phyloP scores from a whole-genome alignment of 2,113 vertebrate genomes.

The Falcunculus frontatus region DNA sequence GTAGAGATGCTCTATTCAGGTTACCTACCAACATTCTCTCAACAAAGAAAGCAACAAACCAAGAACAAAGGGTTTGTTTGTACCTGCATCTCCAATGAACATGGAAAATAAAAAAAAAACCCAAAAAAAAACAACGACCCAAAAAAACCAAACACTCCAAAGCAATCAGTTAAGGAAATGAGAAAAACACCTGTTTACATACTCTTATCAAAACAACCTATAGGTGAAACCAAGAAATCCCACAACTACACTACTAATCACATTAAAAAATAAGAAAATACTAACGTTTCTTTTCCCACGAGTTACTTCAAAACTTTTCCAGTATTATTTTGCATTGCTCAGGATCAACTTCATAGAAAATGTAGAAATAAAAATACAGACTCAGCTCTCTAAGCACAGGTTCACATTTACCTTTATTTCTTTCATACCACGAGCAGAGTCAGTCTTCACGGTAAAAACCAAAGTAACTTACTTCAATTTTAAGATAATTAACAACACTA shows the following conservation, averaged over 20 bases:
- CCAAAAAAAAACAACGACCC: no score
- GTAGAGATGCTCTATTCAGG: neutral
- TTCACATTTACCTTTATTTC: neutral
- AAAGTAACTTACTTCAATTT: neutral
- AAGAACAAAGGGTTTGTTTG: neutral
- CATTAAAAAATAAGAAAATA: neutral
- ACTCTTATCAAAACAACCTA: neutral
- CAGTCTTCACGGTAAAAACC: neutral
- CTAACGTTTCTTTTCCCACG: neutral
- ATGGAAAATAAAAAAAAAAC: neutral
- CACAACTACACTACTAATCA: neutral
- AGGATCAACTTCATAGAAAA: neutral
- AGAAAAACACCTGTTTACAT: neutral
- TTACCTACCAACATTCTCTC: neutral
- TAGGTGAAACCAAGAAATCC: neutral
- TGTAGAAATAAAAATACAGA: neutral
- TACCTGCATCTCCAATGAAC: neutral
- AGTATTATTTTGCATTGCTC: neutral
- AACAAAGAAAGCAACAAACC: neutral
- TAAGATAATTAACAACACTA: neutral
- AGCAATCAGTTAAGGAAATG: neutral
- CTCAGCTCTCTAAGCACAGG: neutral
- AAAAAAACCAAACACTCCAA: neutral
- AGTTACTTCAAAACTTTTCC: neutral
- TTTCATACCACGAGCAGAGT: neutral